Base-by-base conservation (phyloP, 64 coral and sea anemone species). In the Porites australiensis region DNA sequence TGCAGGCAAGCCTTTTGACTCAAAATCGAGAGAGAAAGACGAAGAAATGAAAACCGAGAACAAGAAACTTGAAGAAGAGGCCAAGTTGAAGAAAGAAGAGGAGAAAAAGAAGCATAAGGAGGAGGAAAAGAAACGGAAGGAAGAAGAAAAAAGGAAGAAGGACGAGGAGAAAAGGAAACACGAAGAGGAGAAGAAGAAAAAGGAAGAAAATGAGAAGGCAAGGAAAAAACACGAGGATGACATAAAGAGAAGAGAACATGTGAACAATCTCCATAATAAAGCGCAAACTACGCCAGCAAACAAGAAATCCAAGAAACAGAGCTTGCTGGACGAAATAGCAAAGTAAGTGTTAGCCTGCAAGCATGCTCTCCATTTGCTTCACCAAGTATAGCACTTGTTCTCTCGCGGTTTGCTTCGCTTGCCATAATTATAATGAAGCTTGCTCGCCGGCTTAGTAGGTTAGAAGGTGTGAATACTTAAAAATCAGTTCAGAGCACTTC, bases 221-320 rank as follows among this genome's bases (percentile, higher is more conserved):
- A 83, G 60, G 43, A 84, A 84, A 46, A 84, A 84, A 51, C 19
- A 48, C 45, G 63, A 84, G 0, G 63, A 84, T 13, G 81, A 84
- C n/a, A 20, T 68, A 68, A 84, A 69, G 81, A 84, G 69, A 21
- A 48, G 81, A 51, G 81, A 84, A 18, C 61, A 84, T 52, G 62
- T 18, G 44, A 84, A 84, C 16, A 84, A 84, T 84, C 45, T 69
- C 4, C 62, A 68, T 15, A 84, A 84, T n/a, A 84, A 84, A 50
- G 44, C 10, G 13, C 81, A 68, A 23, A 68, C 18, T n/a, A 93
- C 91, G 14, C 82, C 91, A 0, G 47, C 13, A 7, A 75, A 75
- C 8, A 87, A 87, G 49, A 83, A 93, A 11, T 74, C n/a, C 48
- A 93, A 77, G 20, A 86, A 86, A 8, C 57, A 87, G 71, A 47